Base-by-base conservation (phyloP, 1,140 invertebrate genomes). In the Pissodes strobi region DNA sequence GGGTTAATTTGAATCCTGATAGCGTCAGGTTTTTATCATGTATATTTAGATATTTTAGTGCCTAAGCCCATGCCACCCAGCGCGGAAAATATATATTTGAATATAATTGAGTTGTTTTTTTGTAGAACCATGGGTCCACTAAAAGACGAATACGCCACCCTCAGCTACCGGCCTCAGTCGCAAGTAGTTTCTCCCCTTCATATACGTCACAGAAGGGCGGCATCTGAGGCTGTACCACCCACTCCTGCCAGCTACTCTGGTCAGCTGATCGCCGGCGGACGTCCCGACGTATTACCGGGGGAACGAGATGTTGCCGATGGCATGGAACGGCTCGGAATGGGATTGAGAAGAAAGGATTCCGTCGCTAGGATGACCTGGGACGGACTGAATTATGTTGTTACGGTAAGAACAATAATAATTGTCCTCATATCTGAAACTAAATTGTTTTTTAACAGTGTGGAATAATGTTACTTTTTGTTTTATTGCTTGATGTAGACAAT, bases 311-410 rank as follows among this genome's bases (percentile, higher is more conserved):
- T 56, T 2, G 30, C 61, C 79, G 86, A 88, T 74, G 88, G 86
- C 88, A n/a, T 88, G 9, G 86, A 86, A 23, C 80, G 85, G 68
- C n/a, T 12, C 21, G 46, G 15, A 39, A 51, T 25, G 30, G 48
- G 68, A 60, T 53, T 78, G 2, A 56, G 78, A 18, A 74, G 82
- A 23, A 86, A 86, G 73, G 82, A 84, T 39, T 83, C 84, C 1
- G 85, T 86, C 0, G 82, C 81, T 8, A 78, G 81, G 43, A 84
- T 86, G 82, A 80, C 85, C 0, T 81, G 84, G 76, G 77, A 79
- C 37, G 83, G 84, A 23, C 49, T 86, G 13, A 80, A 79, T 19
- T 85, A 83, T 78, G 84, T 90, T 73, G 87, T 89, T 69, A 86
- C 86, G 76, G 89, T 90, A 77, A 85, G 86, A 13, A 41, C 4